Evolutionary conservation across 2,888 invertebrate genomes (phyloP), one percentile per base, ranked within the genome.

Genomic region (Zaprionus obscuricornis): DNA sequence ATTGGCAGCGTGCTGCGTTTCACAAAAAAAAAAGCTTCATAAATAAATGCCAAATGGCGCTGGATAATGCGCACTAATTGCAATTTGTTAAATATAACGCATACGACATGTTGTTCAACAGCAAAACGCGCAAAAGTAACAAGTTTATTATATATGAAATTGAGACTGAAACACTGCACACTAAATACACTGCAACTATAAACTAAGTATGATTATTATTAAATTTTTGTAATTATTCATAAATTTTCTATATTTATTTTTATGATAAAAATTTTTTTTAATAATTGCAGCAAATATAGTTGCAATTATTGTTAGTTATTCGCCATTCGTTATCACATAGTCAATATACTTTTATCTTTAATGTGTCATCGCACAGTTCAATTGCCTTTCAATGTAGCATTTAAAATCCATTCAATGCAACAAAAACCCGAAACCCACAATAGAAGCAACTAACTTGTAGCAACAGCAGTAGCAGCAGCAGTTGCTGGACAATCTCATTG

Each of bases 321-420:
- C n/a, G n/a, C n/a, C n/a, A n/a, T n/a, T n/a, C n/a, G n/a, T n/a
- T 1, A 13, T 20, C 10, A 6, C 10, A 10, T 17, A 68, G 55
- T 42, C n/a, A 1, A 60, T 46, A 13, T 33, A 43, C 49, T 7
- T 18, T 0, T 1, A 0, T 10, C 3, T 13, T 4, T 4, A 36
- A 29, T 29, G 52, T 42, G 50, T 59, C 22, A 14, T 31, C 49
- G 17, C 34, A 37, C 45, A 55, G 54, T 78, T 67, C 72, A 58
- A 78, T 85, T 65, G 79, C 71, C 75, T 82, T 78, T 78, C 79
- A 74, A 63, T 85, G 83, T 78, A 62, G 50, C 75, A 59, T 71
- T 85, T 78, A 67, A 83, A 79, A 79, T 60, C 68, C 69, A 45
- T 62, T 78, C 62, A 75, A 66, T 72, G 83, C 66, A 54, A 59